Base-by-base conservation (phyloP, 2,113 vertebrate species). In the Passer domesticus region DNA sequence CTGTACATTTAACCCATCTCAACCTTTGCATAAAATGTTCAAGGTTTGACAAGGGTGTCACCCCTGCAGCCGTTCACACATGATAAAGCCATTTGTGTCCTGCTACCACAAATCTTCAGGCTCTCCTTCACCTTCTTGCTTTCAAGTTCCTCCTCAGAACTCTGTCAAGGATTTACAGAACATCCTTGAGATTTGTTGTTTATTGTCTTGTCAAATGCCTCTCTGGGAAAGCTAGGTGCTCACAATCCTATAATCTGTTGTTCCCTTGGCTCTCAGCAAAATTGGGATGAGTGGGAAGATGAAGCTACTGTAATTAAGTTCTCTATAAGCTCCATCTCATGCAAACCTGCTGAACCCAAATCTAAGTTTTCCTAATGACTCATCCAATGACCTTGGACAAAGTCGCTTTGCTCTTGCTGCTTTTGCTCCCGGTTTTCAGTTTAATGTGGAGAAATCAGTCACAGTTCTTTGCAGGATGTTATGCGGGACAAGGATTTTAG, bases 231-330 rank as follows among this genome's bases (percentile, higher is more conserved):
- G 31, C 24, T 4, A 1, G 76, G 68, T 11, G 11, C 20, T 25
- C 14, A 21, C 62, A 91, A 77, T 83, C 89, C 73, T 47, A 50
- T 95, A 96, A 95, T 89, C 76, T 77, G 28, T 11, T 63, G 89
- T 92, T 94, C 63, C 31, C 58, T 83, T 6, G 58, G 33, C 91
- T 88, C 94, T 88, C 73, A 74, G 73, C 39, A 70, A 55, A 95
- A 92, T 5, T 78, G 43, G 35, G 27, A 75, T 85, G 82, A 89
- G 94, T 93, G 90, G 87, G 90, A 94, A 94, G 94, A 91, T 60
- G 77, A n/a, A 91, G 95, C 85, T 90, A 87, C 95, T 93, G 52
- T 95, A 95, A 95, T 96, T 96, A 95, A 91, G 37, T 59, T 62
- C 59, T 64, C 9, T 12, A 70, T 55, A 78, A 95, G 41, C 66